Evolutionary conservation across 1,140 invertebrate species (phyloP).

Genomic region (Idris sp.): DNA sequence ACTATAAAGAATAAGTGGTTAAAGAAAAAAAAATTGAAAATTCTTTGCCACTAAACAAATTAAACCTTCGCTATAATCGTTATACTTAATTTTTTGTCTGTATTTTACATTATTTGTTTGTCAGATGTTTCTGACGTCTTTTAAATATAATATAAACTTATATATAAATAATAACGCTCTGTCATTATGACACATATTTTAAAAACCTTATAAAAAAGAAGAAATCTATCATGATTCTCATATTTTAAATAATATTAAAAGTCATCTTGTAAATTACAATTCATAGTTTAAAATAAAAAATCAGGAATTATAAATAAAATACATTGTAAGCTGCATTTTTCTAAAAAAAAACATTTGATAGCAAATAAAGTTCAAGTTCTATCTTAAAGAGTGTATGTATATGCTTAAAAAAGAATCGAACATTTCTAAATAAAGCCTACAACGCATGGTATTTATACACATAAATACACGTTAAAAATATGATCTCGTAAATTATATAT

Average conservation of each 20-base stretch:
- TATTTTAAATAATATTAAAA: slow-evolving; percentile 57
- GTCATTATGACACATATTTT: slow-evolving; percentile 26
- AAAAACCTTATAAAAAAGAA: slow-evolving; percentile 48
- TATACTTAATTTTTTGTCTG: slow-evolving; percentile 27
- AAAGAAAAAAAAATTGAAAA: too few species aligned
- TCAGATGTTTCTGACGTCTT: background rate
- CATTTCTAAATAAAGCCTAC: slow-evolving; percentile 30
- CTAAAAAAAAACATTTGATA: too few species aligned
- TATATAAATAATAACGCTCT: slow-evolving; percentile 51
- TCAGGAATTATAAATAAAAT: slow-evolving; percentile 33
- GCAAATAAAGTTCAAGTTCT: too few species aligned
- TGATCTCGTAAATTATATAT: slow-evolving; percentile 51
- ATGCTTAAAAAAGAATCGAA: too few species aligned
- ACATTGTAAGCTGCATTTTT: slow-evolving; percentile 50
- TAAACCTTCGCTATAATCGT: slow-evolving; percentile 36
- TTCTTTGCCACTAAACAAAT: too few species aligned
- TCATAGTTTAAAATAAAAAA: too few species aligned
- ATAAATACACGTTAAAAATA: slow-evolving; percentile 58
- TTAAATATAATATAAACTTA: slow-evolving; percentile 44
- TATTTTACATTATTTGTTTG: slow-evolving; percentile 15
- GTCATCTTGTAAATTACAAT: slow-evolving; percentile 38
- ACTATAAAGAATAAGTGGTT: too few species aligned
- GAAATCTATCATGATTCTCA: slow-evolving; percentile 36
- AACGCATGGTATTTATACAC: slow-evolving; percentile 55
- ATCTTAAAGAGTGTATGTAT: too few species aligned